A percentile compares a stretch with the other conserved stretches of the same genome.
These are phyloP conservation scores for Brachyistius frenatus DNA, from an alignment of 2,113 vertebrate species.

Conservation along the genomic window DNA sequence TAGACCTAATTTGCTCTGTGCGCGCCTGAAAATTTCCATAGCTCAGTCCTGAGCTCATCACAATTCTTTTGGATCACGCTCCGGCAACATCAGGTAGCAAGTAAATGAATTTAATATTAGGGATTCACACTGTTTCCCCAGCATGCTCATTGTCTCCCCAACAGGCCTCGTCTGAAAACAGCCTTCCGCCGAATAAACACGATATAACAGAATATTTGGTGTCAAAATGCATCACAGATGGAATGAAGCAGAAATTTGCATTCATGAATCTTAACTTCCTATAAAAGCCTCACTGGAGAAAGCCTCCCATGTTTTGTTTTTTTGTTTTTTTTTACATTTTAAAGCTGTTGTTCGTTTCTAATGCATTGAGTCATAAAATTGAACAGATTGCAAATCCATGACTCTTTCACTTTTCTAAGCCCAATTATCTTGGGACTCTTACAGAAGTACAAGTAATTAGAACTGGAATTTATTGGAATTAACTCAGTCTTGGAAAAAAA, in stretches of 20 bases:
- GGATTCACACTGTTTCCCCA: constrained; percentile 55
- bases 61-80: constrained; percentile 51
- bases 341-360: constrained; percentile 44
- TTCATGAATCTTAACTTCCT: constrained; percentile 43
- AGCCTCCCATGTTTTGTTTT: constrained; percentile 13
- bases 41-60: constrained; percentile 54
- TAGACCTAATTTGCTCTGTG: constrained; percentile 65
- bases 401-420: constrained; percentile 52
- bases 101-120: constrained; percentile 63
- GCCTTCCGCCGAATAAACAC: constrained; percentile 43
- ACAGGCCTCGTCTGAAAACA: constrained; percentile 49
- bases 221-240: constrained; percentile 30
- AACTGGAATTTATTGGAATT: constrained; percentile 51
- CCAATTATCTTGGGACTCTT: constrained; percentile 38
- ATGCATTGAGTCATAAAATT: constrained; percentile 41
- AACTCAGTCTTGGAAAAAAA: constrained; percentile 25
- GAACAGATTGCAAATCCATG: constrained; percentile 41
- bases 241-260: constrained; percentile 33
- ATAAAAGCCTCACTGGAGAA: constrained; percentile 11
- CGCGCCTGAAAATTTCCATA: constrained; percentile 42
- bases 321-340: not conserved
- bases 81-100: constrained; percentile 57
- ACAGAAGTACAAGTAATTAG: constrained; percentile 57
- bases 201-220: constrained; percentile 29
- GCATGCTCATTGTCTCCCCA: constrained; percentile 54